phyloP scores from a whole-genome alignment of 1,140 invertebrate genomes.

The Bombus vancouverensis region DNA sequence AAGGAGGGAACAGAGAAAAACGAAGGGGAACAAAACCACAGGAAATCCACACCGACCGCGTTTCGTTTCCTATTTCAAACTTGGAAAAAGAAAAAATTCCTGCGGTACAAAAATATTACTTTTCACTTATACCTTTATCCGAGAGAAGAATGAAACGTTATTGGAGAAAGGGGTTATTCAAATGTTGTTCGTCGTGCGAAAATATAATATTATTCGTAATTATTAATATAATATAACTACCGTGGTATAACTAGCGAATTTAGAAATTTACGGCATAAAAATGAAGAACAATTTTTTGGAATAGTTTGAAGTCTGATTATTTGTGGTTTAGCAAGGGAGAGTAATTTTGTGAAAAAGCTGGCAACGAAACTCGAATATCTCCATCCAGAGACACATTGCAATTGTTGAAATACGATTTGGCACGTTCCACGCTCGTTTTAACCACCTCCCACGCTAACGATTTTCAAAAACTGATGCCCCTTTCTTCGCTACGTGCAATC shows the following conservation, averaged over 20 bases:
- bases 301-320: background rate
- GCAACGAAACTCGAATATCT: background rate
- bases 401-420: background rate
- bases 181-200: background rate
- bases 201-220: background rate
- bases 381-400: background rate
- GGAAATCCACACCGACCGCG: background rate
- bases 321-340: background rate
- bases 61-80: background rate
- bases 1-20: background rate
- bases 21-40: background rate
- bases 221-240: too few relatives aligned
- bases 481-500: background rate
- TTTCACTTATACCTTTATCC: background rate
- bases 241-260: background rate
- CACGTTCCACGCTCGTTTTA: background rate
- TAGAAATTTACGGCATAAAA: background rate
- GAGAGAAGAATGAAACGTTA: background rate
- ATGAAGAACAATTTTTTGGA: background rate
- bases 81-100: too few relatives aligned
- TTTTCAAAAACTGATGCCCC: conserved; percentile 7
- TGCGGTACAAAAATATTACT: background rate
- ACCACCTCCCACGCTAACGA: background rate
- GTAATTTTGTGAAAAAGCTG: background rate
- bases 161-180: background rate